These are phyloP conservation scores for Melipona beecheii DNA, from an alignment of 2,888 invertebrate species.

Conservation along the genomic window DNA sequence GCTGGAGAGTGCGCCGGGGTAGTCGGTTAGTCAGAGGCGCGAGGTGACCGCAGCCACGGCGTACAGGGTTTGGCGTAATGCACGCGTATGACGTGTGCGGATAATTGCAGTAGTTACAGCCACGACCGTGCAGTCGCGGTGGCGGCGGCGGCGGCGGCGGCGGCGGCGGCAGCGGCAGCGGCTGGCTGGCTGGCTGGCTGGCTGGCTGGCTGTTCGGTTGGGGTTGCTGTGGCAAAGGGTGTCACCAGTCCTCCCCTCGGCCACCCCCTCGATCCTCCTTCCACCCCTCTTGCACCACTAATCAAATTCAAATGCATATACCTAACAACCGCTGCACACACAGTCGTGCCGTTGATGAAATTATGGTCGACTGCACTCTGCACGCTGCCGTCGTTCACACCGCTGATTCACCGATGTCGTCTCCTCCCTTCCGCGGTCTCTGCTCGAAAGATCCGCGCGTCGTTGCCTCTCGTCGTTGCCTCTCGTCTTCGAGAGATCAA, in stretches of 20 bases:
- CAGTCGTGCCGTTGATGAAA: conserved; percentile 81
- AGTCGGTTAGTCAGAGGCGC: conserved; percentile 63
- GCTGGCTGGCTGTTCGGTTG: conserved; percentile 73
- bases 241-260: conserved; percentile 77
- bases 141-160: conserved; percentile 65
- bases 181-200: conserved; percentile 71
- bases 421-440: background rate
- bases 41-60: conserved; percentile 73
- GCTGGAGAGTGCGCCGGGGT: conserved; percentile 46
- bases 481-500: background rate
- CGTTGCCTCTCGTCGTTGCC: background rate
- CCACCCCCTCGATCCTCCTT: conserved; percentile 62
- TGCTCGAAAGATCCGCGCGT: conserved; percentile 45
- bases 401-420: conserved; percentile 44
- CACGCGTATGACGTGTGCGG: conserved; percentile 81
- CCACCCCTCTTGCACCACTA: conserved; percentile 79
- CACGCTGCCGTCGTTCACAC: conserved; percentile 60
- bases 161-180: conserved; percentile 26
- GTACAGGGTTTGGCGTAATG: conserved; percentile 75
- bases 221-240: conserved; percentile 83
- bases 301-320: conserved; percentile 84
- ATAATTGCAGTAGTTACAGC: conserved; percentile 82
- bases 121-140: conserved; percentile 76
- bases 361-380: conserved; percentile 83
- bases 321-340: conserved; percentile 78